Evolutionary conservation across 2,113 vertebrate species (phyloP).

Genomic region (Mus pahari): DNA sequence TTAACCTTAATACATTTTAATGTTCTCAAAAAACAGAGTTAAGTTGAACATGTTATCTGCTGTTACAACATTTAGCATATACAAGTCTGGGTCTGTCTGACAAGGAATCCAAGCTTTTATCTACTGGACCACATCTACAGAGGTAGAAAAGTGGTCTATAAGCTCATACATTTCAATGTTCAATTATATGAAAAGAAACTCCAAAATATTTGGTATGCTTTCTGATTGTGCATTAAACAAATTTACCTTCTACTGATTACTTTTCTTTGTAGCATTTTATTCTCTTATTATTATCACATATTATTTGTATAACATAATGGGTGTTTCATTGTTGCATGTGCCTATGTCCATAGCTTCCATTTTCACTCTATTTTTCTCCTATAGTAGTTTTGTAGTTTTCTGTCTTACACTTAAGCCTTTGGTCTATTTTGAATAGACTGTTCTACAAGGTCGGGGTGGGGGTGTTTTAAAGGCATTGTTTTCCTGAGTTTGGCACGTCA

Average conservation of each 20-base stretch:
- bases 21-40: neutral
- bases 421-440: neutral
- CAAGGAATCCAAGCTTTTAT: accelerated
- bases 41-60: neutral
- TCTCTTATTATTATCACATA: neutral
- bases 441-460: neutral
- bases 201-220: neutral
- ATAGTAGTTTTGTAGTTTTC: neutral
- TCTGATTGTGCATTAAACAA: neutral
- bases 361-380: neutral
- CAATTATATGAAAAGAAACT: neutral
- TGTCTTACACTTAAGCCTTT: neutral
- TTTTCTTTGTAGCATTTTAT: neutral
- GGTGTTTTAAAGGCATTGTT: neutral
- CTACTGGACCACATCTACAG: neutral
- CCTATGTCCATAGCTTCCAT: neutral
- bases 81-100: neutral
- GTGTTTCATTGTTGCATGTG: neutral
- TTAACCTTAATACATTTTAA: neutral
- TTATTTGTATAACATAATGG: neutral
- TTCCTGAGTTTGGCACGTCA: neutral
- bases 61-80: neutral
- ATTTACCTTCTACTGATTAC: neutral
- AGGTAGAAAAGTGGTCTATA: neutral
- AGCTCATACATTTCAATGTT: too few species aligned